These are phyloP conservation scores for Tilapia sparmanii DNA, from an alignment of 2,113 vertebrate genomes.

Conservation along the genomic window DNA sequence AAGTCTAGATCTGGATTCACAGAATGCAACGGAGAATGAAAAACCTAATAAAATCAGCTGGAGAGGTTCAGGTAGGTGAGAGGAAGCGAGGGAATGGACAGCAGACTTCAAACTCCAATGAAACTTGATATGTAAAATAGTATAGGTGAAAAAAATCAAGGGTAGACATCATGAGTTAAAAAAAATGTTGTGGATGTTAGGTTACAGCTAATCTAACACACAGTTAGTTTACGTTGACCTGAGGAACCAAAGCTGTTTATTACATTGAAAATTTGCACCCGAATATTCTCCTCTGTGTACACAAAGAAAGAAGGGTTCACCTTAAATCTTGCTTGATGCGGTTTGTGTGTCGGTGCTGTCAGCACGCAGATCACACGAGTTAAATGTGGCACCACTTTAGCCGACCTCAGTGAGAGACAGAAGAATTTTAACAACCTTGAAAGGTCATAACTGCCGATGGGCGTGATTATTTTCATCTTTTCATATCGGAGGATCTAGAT, in stretches of 20 bases:
- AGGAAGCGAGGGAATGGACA: not conserved
- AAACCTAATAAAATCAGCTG: not conserved
- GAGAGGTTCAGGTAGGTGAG: not conserved
- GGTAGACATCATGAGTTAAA: not conserved
- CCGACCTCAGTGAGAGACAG: not conserved
- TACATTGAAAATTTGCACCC: not conserved
- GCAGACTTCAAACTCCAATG: not conserved
- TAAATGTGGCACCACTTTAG: not conserved
- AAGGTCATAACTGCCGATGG: not conserved
- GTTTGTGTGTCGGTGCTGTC: not conserved
- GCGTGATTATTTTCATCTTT: not conserved
- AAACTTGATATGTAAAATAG: not conserved
- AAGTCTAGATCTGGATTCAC: not conserved
- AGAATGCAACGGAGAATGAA: not conserved
- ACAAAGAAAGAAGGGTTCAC: not conserved
- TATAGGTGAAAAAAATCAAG: not conserved
- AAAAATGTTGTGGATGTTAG: not conserved
- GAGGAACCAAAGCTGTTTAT: not conserved
- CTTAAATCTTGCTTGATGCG: not conserved
- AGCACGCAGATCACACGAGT: not conserved
- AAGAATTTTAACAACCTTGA: not conserved
- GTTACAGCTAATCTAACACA: not conserved
- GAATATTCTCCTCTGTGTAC: not conserved
- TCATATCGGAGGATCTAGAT: not conserved
- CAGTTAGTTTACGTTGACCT: not conserved